Conservation (phyloP, 2,113 vertebrate species). For the Climacteris rufus region DNA sequence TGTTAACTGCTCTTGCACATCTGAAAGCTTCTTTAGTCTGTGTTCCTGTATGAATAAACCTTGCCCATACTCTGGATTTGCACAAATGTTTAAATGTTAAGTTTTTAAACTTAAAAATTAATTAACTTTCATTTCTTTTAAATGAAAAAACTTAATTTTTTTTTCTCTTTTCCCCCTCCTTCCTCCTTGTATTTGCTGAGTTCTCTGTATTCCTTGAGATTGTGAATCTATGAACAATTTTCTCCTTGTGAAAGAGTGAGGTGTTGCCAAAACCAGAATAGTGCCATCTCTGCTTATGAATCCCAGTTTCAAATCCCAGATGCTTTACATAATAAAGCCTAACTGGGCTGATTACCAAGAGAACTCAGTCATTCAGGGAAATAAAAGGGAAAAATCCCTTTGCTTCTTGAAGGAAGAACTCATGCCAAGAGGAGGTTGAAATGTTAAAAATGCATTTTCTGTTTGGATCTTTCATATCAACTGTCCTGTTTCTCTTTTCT, state of each 20-base stretch:
- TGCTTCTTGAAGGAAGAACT: conserved; percentile 19
- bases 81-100: background rate
- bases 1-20: background rate
- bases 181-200: background rate
- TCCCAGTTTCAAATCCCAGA: conserved; percentile 62
- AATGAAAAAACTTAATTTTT: too few species aligned
- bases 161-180: too few species aligned
- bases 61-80: background rate
- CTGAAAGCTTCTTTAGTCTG: background rate
- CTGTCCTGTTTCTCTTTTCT: background rate
- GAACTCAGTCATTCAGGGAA: conserved; percentile 59
- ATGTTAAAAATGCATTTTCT: conserved; percentile 59
- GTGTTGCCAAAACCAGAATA: conserved; percentile 53
- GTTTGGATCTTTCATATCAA: conserved; percentile 37
- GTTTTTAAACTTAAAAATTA: too few species aligned
- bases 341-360: conserved; percentile 62
- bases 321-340: conserved; percentile 67
- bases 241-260: conserved; percentile 41
- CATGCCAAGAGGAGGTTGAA: conserved; percentile 19
- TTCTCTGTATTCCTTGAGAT: conserved; percentile 43
- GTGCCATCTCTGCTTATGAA: conserved; percentile 67
- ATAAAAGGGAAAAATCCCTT: conserved; percentile 51
- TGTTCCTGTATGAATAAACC: background rate
- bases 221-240: conserved; percentile 36
- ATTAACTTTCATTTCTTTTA: too few species aligned